Evolutionary conservation across 2,888 invertebrate species (phyloP).

Genomic region (Magallana nippona): DNA sequence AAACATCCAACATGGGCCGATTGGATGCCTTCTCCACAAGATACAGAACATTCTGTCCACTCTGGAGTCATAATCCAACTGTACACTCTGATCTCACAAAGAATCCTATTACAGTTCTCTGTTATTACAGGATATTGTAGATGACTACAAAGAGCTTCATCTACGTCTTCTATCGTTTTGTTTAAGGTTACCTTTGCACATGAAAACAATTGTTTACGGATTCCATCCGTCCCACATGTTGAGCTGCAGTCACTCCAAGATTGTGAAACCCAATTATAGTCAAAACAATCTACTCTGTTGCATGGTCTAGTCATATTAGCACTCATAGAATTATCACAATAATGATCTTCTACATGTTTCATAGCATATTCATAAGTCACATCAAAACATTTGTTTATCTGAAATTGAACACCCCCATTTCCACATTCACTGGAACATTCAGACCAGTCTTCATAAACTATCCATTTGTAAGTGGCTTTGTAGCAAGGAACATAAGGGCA

Average conservation of each 20-base stretch:
- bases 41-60: conserved; percentile 64
- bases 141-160: neutral
- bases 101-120: conserved; percentile 17
- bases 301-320: conserved; percentile 47
- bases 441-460: conserved; percentile 63
- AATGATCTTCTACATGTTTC: neutral
- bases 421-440: conserved; percentile 66
- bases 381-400: conserved; percentile 42
- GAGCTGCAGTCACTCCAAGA: conserved; percentile 64
- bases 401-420: conserved; percentile 54
- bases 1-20: conserved; percentile 54
- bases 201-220: conserved; percentile 10
- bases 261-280: conserved; percentile 61
- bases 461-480: conserved; percentile 57
- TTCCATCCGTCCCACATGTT: conserved; percentile 37
- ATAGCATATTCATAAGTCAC: conserved; percentile 32
- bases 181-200: conserved; percentile 11
- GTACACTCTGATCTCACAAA: conserved; percentile 50
- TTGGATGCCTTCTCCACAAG: conserved; percentile 57
- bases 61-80: conserved; percentile 61
- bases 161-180: conserved; percentile 1
- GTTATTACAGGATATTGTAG: conserved; percentile 19
- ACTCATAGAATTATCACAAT: conserved; percentile 6
- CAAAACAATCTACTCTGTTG: conserved; percentile 54
- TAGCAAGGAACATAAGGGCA: conserved; percentile 32